Conservation (phyloP, 1,140 invertebrate species). For the Drosophila parvula region DNA sequence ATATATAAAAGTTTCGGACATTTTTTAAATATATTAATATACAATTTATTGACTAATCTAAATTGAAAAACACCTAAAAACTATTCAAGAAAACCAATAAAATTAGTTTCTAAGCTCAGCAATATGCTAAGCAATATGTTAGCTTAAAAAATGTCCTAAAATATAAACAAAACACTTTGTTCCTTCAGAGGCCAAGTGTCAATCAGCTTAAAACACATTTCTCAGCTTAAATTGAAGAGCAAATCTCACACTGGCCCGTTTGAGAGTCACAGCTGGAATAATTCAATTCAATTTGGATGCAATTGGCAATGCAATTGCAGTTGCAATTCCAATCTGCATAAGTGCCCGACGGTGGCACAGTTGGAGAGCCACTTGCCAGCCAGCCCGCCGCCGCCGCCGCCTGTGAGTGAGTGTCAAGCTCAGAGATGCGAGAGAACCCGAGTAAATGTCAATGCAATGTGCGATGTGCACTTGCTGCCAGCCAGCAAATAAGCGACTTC, state of each 20-base stretch:
- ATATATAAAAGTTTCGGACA: too few species aligned
- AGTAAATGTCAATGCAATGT: conserved; percentile 76
- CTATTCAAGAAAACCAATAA: background rate
- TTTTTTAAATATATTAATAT: too few species aligned
- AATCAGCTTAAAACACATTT: conserved; percentile 5
- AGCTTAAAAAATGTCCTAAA: background rate
- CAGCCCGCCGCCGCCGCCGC: too few species aligned
- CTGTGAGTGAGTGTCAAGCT: conserved; percentile 19
- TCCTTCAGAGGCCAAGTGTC: background rate
- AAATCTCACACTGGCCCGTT: conserved; percentile 7
- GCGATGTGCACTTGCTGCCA: conserved; percentile 66
- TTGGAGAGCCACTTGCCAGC: conserved; percentile 37
- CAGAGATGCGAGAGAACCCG: conserved; percentile 19
- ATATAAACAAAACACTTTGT: background rate
- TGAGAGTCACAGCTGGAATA: conserved; percentile 25
- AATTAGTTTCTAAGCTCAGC: background rate
- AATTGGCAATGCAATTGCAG: conserved; percentile 21
- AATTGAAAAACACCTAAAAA: too few species aligned
- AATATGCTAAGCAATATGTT: too few species aligned
- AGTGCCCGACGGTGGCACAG: conserved; percentile 29
- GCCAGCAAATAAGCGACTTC: conserved; percentile 78
- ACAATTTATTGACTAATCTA: too few species aligned
- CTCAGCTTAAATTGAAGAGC: background rate
- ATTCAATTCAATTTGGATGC: conserved; percentile 29
- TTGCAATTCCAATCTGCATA: conserved; percentile 13